Base-by-base conservation (phyloP, 2,797 vertebrate genomes). In the Podarcis siculus region DNA sequence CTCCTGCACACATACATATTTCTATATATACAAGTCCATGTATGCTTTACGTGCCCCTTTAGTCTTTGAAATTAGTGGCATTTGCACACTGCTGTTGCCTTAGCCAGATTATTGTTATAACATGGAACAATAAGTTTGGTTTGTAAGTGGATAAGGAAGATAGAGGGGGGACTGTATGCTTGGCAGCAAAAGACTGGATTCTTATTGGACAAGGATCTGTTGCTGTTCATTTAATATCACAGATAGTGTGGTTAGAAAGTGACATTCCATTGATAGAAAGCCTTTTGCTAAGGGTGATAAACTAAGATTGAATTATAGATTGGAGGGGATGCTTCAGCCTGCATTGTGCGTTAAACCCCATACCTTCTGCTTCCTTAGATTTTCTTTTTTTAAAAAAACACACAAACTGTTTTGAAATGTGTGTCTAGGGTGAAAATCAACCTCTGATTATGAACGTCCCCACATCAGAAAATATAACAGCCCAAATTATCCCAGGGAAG, bases 271-370 rank as follows among this genome's bases (percentile, higher is more conserved):
- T 93, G 89, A 91, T 82, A 87, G 85, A 93, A 94, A 94, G 86
- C 92, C 92, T 91, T 92, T 95, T 90, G 66, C 89, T 91, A 42
- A 73, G 88, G 78, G 87, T 91, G 92, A 91, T 94, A 95, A 96
- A 95, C 90, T 90, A 83, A 95, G 91, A 95, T 92, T 94, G 92
- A 93, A 92, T 95, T 96, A 92, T 71, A 96, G 95, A 90, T 95
- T 82, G 87, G 81, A 55, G 58, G 80, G 85, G 83, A 75, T 93
- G 86, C 85, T 93, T 19, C 66, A 87, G 69, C 83, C 55, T 90
- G 87, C 81, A 8, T 90, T 92, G 79, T 82, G 37, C 83, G 39
- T 95, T 93, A 87, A 86, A 92, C 91, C 86, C 67, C 83, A 64
- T 83, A 93, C 87, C 55, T 93, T 93, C 87, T 94, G 83, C 91